Base-by-base conservation (phyloP, 2,888 invertebrate species). In the Mimachlamys varia region DNA sequence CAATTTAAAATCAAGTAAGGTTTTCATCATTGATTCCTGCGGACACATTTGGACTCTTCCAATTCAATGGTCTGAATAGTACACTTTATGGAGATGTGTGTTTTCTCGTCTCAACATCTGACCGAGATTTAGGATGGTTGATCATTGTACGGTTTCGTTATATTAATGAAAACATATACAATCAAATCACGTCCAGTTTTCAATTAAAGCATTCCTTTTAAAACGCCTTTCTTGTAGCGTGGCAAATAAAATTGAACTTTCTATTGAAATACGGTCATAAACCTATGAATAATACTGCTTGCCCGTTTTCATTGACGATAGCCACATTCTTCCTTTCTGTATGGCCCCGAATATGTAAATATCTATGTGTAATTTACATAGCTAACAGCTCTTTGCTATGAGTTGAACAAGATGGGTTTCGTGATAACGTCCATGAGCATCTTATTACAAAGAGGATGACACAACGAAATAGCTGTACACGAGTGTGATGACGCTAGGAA, bases 331-430 rank as follows among this genome's bases (percentile, higher is more conserved):
- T 76, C 76, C 5, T 44, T 7, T 44, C 44, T 44, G 44, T 44
- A 44, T 7, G 44, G 33, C 27, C 7, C 76, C 19, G 15, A 76
- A 33, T 76, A 15, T 76, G 76, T 76, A 27, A 76, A 76, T 76
- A 76, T 76, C 33, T 76, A 27, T 7, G 33, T 15, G 76, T 33
- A 10, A 76, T 76, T 76, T 15, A 33, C 76, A 76, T 76, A 76
- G 4, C 33, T 76, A 13, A 76, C 76, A 76, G 33, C 13, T 33
- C 76, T 76, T 17, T 33, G 76, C 76, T 76, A 76, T 76, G 76
- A 27, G 33, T 33, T 33, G 76, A 76, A 76, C 76, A 76, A 76
- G 76, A 76, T 76, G 76, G 76, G 76, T 76, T 76, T 76, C 33
- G 76, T 76, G 76, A 76, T 76, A 76, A 76, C 76, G 12, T 76